Base-by-base conservation (phyloP, 2,113 vertebrate genomes). In the Egretta garzetta region DNA sequence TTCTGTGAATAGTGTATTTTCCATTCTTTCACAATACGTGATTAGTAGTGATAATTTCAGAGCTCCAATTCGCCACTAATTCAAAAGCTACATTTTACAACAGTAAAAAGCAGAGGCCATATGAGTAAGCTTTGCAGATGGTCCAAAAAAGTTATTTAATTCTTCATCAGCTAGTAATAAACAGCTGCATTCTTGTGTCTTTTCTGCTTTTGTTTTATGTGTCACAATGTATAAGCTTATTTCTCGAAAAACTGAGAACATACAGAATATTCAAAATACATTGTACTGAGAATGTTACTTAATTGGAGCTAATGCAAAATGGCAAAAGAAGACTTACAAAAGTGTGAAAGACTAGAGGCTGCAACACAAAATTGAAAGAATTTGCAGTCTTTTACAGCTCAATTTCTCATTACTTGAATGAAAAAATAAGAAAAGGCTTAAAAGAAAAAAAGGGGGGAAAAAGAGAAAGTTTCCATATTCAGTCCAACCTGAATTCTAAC, bases 1-100 rank as follows among this genome's bases (percentile, higher is more conserved):
- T 95, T 96, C 62, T 93, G 73, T 94, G 97, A 97, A 97, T 53
- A 82, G 84, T 95, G 33, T 91, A 95, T 76, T 91, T 84, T 89
- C 62, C 86, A 87, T 95, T 96, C 94, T 96, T 93, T 93, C 96
- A 97, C 94, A 97, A 95, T 97, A 96, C 4, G 8, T 96, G 97
- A 97, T 96, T 97, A 97, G 94, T 94, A 95, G 95, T 96, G 96
- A 94, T 96, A 97, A 97, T 97, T 96, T 97, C 91, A 97, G 95
- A 95, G 95, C 93, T 97, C 80, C 37, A 95, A 97, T 97, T 91
- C 89, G 0, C 84, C 84, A 94, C 91, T 94, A 96, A 96, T 94
- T 96, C 94, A 97, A 97, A 97, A 95, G 97, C 96, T 96, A 97
- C 91, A 94, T 96, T 97, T 96, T 89, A 85, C 1, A 2, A 96